These are phyloP conservation scores for Haemorhous mexicanus DNA, from an alignment of 2,113 vertebrate genomes.

Conservation along the genomic window DNA sequence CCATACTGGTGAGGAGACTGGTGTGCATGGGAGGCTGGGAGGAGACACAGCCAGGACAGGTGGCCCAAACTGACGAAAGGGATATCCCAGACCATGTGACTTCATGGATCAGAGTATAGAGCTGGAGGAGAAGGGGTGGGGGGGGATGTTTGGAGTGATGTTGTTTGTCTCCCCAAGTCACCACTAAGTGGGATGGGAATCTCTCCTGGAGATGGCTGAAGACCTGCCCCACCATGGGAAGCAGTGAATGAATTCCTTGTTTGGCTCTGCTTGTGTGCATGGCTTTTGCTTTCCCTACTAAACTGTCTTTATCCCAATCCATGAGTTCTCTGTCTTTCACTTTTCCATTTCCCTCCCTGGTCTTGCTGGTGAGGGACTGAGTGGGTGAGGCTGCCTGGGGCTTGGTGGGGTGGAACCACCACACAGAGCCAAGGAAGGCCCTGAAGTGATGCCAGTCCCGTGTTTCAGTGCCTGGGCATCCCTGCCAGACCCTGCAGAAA, in stretches of 20 bases:
- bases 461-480: not conserved
- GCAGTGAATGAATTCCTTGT: not conserved
- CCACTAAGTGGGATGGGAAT: fast-evolving
- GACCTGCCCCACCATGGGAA: not conserved
- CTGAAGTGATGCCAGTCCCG: not conserved
- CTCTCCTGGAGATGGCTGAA: not conserved
- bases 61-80: not conserved
- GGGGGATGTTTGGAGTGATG: fast-evolving
- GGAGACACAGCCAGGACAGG: not conserved
- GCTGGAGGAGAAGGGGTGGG: no score
- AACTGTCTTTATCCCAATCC: not conserved
- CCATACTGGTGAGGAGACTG: not conserved
- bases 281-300: not conserved
- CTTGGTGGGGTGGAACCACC: not conserved
- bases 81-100: not conserved
- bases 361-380: not conserved
- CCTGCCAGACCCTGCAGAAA: not conserved
- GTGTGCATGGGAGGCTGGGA: not conserved
- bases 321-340: not conserved
- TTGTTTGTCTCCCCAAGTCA: not conserved
- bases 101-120: not conserved
- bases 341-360: not conserved
- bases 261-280: not conserved
- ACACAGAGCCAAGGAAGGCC: not conserved
- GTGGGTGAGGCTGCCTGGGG: not conserved